Conservation (phyloP, 2,113 vertebrate species). For the Mola mola region DNA sequence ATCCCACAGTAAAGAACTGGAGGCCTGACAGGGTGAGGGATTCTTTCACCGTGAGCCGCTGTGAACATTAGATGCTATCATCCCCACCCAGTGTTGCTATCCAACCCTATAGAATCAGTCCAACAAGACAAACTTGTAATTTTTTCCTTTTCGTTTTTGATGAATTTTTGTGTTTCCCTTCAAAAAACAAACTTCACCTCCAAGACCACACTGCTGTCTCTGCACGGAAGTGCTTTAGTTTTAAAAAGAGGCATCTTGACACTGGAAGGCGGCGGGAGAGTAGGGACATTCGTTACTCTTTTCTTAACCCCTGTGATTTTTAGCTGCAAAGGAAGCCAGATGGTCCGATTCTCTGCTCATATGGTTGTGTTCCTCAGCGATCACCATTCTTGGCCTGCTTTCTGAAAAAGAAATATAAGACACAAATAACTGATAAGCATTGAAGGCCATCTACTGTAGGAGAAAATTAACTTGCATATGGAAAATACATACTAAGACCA, state of each 20-base stretch:
- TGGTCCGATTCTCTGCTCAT: constrained; percentile 71
- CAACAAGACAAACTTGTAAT: constrained; percentile 25
- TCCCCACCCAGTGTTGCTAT: constrained; percentile 28
- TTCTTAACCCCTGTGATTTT: constrained; percentile 42
- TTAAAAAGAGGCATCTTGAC: constrained; percentile 67
- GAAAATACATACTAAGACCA: neutral
- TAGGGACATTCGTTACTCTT: constrained; percentile 56
- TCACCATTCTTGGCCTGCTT: constrained; percentile 34
- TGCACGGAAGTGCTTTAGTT: constrained; percentile 58
- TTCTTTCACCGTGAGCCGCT: too few species aligned
- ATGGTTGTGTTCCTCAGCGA: constrained; percentile 64
- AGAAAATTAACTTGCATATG: neutral
- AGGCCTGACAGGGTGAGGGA: too few species aligned
- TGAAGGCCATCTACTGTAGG: neutral
- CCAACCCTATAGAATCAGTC: constrained; percentile 27
- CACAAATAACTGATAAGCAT: constrained; percentile 17
- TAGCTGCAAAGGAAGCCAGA: constrained; percentile 67
- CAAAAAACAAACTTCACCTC: constrained; percentile 2
- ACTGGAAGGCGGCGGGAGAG: constrained; percentile 61
- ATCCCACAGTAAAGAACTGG: too few species aligned
- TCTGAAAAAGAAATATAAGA: constrained; percentile 9
- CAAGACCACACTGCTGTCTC: constrained; percentile 13
- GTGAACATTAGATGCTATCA: constrained; percentile 22
- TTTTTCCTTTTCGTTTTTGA: neutral
- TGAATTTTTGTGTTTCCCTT: constrained; percentile 12